These are phyloP conservation scores for Noctilio leporinus DNA, from an alignment of 2,113 vertebrate genomes.

Conservation along the genomic window DNA sequence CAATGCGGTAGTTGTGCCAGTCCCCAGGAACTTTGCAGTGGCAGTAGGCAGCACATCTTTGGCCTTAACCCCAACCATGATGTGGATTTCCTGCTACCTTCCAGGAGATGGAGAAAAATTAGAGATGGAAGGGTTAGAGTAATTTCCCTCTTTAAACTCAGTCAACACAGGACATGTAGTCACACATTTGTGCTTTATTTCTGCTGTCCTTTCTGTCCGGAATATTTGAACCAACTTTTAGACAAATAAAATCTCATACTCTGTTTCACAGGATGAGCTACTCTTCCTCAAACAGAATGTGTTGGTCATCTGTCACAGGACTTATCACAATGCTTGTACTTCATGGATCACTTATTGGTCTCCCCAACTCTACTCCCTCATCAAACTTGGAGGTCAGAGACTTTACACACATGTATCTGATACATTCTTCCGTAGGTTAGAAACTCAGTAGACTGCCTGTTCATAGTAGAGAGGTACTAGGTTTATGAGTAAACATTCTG, in stretches of 20 bases:
- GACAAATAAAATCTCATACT: not conserved
- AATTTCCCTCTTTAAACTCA: not conserved
- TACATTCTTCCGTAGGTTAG: not conserved
- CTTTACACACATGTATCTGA: not conserved
- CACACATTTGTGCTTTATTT: not conserved
- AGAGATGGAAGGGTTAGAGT: not conserved
- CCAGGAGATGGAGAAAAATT: conserved; percentile 24
- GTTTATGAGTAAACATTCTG: not conserved
- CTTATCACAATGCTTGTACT: not conserved
- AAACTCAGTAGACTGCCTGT: not conserved
- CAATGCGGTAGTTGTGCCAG: conserved; percentile 87
- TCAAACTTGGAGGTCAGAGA: not conserved
- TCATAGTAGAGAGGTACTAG: not conserved
- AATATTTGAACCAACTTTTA: not conserved
- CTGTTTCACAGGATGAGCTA: not conserved
- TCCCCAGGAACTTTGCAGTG: conserved; percentile 87
- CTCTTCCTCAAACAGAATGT: not conserved
- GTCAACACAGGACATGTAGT: not conserved
- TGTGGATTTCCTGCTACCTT: conserved; percentile 37
- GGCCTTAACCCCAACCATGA: conserved; percentile 89
- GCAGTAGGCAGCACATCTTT: conserved; percentile 85
- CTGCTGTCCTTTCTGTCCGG: not conserved
- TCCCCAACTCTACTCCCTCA: not conserved
- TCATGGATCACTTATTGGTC: not conserved
- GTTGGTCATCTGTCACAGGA: not conserved